phyloP scores from a whole-genome alignment of 2,797 vertebrate genomes.

The Cossypha niveicapilla region DNA sequence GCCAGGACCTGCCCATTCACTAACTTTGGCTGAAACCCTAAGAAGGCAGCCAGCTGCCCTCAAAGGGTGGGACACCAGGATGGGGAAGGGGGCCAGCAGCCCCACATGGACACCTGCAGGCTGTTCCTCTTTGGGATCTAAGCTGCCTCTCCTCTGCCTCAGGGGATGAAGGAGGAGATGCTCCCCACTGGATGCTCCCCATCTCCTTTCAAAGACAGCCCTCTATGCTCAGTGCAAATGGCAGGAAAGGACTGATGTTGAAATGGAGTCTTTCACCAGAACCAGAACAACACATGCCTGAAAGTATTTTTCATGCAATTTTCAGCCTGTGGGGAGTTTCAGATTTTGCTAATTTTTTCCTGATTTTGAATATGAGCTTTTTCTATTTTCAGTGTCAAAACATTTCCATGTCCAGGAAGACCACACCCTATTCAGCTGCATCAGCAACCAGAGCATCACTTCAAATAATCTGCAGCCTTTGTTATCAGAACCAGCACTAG shows the following conservation, averaged over 20 bases:
- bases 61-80: fast-evolving
- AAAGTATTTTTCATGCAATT: neutral
- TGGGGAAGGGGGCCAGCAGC: neutral
- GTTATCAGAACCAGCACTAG: neutral
- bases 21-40: neutral
- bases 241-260: neutral
- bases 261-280: neutral
- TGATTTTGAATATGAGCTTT: neutral
- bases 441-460: neutral
- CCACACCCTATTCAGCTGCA: neutral
- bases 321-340: neutral
- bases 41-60: neutral
- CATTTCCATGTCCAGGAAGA: neutral
- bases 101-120: fast-evolving
- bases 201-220: neutral
- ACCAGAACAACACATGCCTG: neutral
- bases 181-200: neutral
- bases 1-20: fast-evolving
- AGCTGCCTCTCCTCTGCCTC: neutral
- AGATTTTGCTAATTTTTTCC: neutral
- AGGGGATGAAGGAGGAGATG: fast-evolving
- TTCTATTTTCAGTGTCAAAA: neutral
- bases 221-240: neutral
- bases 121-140: fast-evolving
- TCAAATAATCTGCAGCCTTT: neutral